Evolutionary conservation across 2,113 vertebrate species (phyloP), one percentile per base, ranked within the genome.

Genomic region (Pholis gunnellus): DNA sequence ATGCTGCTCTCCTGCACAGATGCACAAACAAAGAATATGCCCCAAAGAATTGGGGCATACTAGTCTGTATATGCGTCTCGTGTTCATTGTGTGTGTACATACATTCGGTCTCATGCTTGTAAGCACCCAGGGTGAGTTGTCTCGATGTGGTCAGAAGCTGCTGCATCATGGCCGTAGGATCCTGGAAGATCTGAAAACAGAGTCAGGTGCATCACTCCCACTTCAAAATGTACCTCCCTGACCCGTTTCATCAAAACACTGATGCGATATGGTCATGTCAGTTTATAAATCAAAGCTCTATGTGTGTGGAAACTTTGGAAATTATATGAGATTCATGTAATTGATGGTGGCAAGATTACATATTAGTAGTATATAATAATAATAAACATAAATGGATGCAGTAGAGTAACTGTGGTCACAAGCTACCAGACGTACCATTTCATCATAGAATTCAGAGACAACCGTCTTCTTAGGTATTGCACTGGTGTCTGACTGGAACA

Each of bases 81-180:
- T 29, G 27, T 60, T 44, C 42, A 14, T 46, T 17, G 31, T 36
- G 18, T 64, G 14, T 64, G 18, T 22, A 87, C 97, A 95, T 96
- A 99, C 98, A 99, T 88, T 99, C 98, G 0, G 98, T 99, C 95
- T 99, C 98, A 52, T 99, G 98, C 87, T 99, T 99, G 84, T 99
- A 99, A 66, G 98, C 97, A 75, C 98, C 98, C 65, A 99, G 93
- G 0, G 98, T 99, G 76, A 99, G 96, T 40, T 99, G 98, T 72
- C 97, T 97, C 71, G 97, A 98, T 0, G 98, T 99, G 69, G 98
- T 99, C 81, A 99, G 87, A 36, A 99, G 95, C 70, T 99, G 98
- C 80, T 99, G 98, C 98, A 99, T 99, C 98, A 99, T 99, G 68
- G 98, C 98, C 80, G 98, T 99, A 36, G 98, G 98, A 90, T 99